A percentile compares a stretch with the other conserved stretches of the same genome.
Evolutionary conservation across 1,140 invertebrate species (phyloP).

Genomic region (Cotesia vestalis): DNA sequence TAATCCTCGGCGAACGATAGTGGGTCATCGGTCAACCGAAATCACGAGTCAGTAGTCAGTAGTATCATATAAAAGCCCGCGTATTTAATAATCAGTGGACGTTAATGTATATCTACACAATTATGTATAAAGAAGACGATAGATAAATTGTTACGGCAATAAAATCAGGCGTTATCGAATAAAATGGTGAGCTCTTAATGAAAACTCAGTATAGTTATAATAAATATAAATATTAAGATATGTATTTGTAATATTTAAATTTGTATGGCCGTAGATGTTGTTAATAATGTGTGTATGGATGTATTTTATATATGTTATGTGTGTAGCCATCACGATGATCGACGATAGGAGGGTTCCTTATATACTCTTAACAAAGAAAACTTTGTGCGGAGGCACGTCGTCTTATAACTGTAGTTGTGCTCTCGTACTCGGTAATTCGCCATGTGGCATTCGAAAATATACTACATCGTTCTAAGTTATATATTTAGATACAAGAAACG

Average conservation of each 20-base stretch:
- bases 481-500: constrained; percentile 38
- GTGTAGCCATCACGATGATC: background rate
- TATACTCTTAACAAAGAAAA: constrained; percentile 24
- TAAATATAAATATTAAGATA: constrained; percentile 10
- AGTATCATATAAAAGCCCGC: background rate
- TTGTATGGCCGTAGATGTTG: background rate
- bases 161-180: too few species aligned
- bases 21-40: constrained; percentile 40
- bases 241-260: constrained; percentile 19
- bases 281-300: background rate
- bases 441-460: constrained; percentile 37
- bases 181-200: background rate
- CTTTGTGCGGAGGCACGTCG: constrained; percentile 25
- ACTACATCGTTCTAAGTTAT: constrained; percentile 37
- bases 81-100: constrained; percentile 25
- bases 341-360: constrained; percentile 1
- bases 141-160: too few species aligned
- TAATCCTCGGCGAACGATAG: constrained; percentile 15
- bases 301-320: background rate
- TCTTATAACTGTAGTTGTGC: constrained; percentile 13
- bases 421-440: constrained; percentile 33
- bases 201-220: background rate
- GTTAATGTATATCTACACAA: too few species aligned
- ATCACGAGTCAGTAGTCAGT: constrained; percentile 10
- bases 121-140: too few species aligned